These are phyloP conservation scores for Rhipidura dahli DNA, from an alignment of 2,113 vertebrate genomes.

Conservation along the genomic window DNA sequence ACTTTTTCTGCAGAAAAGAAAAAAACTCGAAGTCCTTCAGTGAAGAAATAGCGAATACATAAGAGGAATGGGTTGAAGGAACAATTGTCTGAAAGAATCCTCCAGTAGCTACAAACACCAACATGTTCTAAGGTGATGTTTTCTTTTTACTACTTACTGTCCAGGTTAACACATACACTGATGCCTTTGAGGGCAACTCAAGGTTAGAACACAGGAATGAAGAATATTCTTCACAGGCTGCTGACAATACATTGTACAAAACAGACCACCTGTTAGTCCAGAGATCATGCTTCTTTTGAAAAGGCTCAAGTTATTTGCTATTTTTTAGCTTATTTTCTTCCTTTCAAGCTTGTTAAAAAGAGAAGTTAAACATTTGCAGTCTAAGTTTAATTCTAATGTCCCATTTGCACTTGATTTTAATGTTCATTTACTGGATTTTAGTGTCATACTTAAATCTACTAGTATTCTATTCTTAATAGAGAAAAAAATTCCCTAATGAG, in stretches of 20 bases:
- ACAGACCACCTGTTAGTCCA: not conserved
- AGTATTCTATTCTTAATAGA: not conserved
- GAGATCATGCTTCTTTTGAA: not conserved
- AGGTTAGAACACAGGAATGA: not conserved
- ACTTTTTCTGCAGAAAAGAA: not conserved
- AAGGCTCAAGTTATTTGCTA: not conserved
- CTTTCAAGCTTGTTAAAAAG: not conserved
- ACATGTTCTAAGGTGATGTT: not conserved
- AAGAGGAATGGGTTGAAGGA: not conserved
- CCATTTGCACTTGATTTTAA: not conserved
- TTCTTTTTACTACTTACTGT: not conserved
- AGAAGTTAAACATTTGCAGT: not conserved
- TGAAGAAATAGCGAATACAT: not conserved
- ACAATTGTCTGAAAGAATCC: not conserved
- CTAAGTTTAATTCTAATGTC: not conserved
- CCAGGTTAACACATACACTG: not conserved
- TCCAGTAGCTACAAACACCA: not conserved
- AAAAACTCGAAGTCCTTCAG: not conserved
- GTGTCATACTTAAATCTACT: no score
- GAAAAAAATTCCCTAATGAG: not conserved
- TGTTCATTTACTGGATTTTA: not conserved
- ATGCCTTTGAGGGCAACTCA: not conserved
- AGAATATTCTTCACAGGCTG: not conserved
- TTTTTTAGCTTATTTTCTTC: not conserved
- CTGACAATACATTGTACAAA: not conserved